Conservation (phyloP, 2,797 vertebrate genomes). For the Poliocrania exsul region DNA sequence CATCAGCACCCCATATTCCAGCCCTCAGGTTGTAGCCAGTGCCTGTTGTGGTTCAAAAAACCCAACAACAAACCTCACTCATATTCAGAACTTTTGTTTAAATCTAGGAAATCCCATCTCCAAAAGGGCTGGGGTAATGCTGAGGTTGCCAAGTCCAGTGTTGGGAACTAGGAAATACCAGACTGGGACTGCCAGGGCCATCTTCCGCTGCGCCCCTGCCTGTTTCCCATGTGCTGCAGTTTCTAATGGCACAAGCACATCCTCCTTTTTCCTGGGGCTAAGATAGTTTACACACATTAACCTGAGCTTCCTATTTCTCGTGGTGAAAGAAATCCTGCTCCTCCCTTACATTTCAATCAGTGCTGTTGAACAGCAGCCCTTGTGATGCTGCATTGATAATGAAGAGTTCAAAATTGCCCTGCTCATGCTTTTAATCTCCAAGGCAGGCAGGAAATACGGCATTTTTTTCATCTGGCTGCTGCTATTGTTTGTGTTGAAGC, state of each 20-base stretch:
- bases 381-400: accelerated
- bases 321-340: neutral
- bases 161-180: neutral
- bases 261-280: neutral
- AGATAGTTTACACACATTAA: neutral
- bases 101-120: neutral
- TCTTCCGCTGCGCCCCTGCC: neutral
- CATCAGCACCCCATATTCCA: accelerated
- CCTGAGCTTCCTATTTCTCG: neutral
- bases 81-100: neutral
- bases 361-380: neutral
- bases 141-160: neutral
- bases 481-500: neutral
- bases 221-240: neutral
- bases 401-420: neutral
- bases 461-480: neutral
- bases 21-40: accelerated
- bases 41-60: neutral
- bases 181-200: neutral
- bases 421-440: neutral
- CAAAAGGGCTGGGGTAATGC: neutral
- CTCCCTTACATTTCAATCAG: accelerated
- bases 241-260: neutral
- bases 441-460: neutral
- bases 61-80: accelerated